These are phyloP conservation scores for Heteromormyrus szaboi DNA, from an alignment of 2,797 vertebrate genomes.

Conservation along the genomic window DNA sequence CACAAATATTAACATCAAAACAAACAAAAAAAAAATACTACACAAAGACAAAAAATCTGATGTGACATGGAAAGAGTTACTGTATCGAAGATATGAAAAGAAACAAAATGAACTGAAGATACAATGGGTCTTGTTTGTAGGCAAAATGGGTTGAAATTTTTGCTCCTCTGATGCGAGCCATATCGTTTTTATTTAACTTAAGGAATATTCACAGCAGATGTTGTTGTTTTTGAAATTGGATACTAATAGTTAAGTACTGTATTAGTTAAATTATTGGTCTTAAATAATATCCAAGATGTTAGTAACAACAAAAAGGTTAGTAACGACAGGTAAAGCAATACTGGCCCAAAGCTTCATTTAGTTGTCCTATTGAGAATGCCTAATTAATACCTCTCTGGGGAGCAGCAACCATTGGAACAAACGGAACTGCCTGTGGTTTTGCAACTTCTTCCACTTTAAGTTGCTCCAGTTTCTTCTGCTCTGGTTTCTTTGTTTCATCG, in stretches of 20 bases:
- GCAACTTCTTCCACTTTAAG: slow-evolving; percentile 30
- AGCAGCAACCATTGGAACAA: slow-evolving; percentile 59
- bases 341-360: slow-evolving; percentile 23
- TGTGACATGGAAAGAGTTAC: neutral
- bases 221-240: slow-evolving; percentile 59
- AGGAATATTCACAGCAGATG: slow-evolving; percentile 58
- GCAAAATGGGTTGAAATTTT: neutral
- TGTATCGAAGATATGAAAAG: neutral
- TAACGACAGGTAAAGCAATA: neutral
- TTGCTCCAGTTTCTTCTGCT: slow-evolving; percentile 53
- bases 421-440: slow-evolving; percentile 33
- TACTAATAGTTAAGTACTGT: neutral
- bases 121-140: neutral
- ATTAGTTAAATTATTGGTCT: neutral
- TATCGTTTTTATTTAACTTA: neutral
- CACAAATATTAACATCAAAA: neutral
- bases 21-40: neutral
- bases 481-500: slow-evolving; percentile 56
- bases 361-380: slow-evolving; percentile 22
- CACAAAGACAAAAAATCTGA: neutral
- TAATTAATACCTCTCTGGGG: slow-evolving; percentile 69
- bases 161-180: slow-evolving; percentile 38
- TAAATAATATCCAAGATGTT: neutral
- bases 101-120: slow-evolving; percentile 2
- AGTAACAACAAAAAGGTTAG: neutral